Conservation (phyloP, 2,888 invertebrate genomes). For the Caenorhabditis drosophilae region DNA sequence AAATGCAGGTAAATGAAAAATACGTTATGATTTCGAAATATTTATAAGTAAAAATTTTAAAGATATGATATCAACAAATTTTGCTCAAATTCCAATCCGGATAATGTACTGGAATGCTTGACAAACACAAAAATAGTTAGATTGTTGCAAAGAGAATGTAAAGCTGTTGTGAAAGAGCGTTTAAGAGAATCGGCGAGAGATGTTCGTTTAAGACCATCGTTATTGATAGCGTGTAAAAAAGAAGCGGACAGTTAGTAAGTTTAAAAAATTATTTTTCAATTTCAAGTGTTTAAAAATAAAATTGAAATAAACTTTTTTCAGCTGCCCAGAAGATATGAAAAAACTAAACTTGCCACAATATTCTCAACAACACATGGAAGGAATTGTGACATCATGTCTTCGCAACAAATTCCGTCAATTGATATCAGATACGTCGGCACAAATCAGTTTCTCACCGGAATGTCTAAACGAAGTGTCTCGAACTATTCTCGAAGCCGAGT, state of each 20-base stretch:
- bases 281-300: no score
- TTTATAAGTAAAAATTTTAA: neutral
- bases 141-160: constrained; percentile 58
- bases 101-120: constrained; percentile 64
- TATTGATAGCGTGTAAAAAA: constrained; percentile 80
- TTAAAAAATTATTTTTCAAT: no score
- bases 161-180: constrained; percentile 48
- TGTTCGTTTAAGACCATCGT: constrained; percentile 85
- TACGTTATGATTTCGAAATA: neutral
- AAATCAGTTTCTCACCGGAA: constrained; percentile 33
- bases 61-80: constrained; percentile 70
- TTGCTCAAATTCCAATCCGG: constrained; percentile 54
- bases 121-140: constrained; percentile 65
- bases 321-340: constrained; percentile 61
- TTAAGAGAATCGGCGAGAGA: constrained; percentile 73
- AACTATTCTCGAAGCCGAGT: constrained; percentile 73
- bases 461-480: constrained; percentile 45
- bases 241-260: constrained; percentile 71
- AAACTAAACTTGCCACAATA: constrained; percentile 59
- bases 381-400: constrained; percentile 60
- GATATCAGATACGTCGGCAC: constrained; percentile 41
- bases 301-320: constrained; percentile 23
- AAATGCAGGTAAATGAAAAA: constrained; percentile 76
- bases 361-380: constrained; percentile 54
- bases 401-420: constrained; percentile 60